Conservation (phyloP, 2,888 invertebrate genomes). For the Leistus spinibarbis region DNA sequence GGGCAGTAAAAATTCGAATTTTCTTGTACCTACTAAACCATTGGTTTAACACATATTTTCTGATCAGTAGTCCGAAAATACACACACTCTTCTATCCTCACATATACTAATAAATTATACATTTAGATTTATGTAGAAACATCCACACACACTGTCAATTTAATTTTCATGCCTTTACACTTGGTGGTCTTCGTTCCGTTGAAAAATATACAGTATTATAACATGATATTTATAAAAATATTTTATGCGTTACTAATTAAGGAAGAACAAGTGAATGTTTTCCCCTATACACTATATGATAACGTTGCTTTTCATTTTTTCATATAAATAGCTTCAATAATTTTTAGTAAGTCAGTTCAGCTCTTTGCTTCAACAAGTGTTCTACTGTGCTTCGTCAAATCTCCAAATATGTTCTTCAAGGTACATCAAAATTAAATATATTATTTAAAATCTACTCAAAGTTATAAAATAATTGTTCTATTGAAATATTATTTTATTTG, state of each 20-base stretch:
- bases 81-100: no score
- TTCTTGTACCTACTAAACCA: no score
- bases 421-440: background rate
- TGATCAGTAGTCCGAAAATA: background rate
- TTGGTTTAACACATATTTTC: background rate
- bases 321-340: background rate
- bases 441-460: no score
- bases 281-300: background rate
- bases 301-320: background rate
- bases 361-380: background rate
- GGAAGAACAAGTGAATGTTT: background rate
- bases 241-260: background rate
- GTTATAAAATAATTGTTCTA: background rate
- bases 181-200: background rate
- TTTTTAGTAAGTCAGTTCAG: background rate
- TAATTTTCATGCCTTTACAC: no score
- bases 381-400: background rate
- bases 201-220: background rate
- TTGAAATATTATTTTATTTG: background rate
- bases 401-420: background rate
- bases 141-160: background rate
- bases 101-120: no score
- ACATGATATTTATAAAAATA: background rate
- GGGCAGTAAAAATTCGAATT: no score
- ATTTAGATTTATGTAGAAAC: no score